A percentile compares a stretch with the other conserved stretches of the same genome.
Evolutionary conservation across 2,797 vertebrate species (phyloP).

Genomic region (Pseudotriccus pelzelni): DNA sequence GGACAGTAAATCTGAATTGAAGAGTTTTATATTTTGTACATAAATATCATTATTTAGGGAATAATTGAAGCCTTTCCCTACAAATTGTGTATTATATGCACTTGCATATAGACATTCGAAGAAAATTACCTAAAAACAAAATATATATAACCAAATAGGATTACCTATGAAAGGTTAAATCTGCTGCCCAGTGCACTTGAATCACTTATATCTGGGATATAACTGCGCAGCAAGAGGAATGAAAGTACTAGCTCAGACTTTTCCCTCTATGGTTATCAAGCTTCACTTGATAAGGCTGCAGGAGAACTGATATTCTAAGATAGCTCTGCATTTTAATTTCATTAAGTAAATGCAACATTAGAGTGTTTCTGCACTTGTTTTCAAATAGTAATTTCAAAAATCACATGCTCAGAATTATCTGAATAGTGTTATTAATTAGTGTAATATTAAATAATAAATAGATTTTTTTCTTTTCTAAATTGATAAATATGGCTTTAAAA

Average conservation of each 20-base stretch:
- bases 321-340: not conserved
- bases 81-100: not conserved
- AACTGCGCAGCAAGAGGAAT: not conserved
- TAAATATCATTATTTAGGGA: not conserved
- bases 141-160: not conserved
- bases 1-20: not conserved
- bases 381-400: not conserved
- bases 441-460: not conserved
- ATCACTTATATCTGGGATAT: no score
- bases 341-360: not conserved
- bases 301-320: not conserved
- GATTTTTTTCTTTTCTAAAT: not conserved
- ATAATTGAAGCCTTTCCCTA: not conserved
- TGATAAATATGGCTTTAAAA: not conserved
- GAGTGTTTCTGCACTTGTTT: not conserved
- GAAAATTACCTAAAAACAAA: not conserved
- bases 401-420: not conserved
- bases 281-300: not conserved
- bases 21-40: not conserved
- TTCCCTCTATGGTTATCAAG: not conserved
- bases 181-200: not conserved
- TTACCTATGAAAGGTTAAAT: not conserved
- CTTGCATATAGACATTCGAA: not conserved
- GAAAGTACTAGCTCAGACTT: not conserved
- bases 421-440: not conserved